These are phyloP conservation scores for Notocelia uddmanniana DNA, from an alignment of 2,888 invertebrate species.

Conservation along the genomic window DNA sequence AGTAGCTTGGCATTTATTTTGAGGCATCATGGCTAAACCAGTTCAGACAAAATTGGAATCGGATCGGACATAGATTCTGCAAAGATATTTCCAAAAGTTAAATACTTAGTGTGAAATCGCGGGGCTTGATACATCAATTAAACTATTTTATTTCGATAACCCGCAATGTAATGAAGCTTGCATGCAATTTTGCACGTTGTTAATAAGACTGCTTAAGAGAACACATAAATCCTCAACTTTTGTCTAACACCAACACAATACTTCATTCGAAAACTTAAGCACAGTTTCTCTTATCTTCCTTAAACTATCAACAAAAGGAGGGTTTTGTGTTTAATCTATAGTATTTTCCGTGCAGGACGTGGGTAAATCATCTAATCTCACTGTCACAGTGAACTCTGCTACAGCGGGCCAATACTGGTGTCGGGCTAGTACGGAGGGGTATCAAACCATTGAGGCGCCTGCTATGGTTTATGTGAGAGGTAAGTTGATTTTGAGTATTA, in stretches of 20 bases:
- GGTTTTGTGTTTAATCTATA: constrained; percentile 19
- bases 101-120: too few species aligned
- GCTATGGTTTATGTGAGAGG: constrained; percentile 92
- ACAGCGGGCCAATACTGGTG: constrained; percentile 96
- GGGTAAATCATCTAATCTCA: constrained; percentile 92
- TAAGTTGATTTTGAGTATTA: constrained; percentile 51
- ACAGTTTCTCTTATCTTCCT: not conserved
- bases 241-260: not conserved
- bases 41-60: too few species aligned
- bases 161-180: too few species aligned
- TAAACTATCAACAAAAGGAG: constrained; percentile 10
- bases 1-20: too few species aligned
- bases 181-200: too few species aligned
- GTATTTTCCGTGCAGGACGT: constrained; percentile 81
- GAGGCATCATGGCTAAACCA: too few species aligned
- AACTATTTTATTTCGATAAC: too few species aligned
- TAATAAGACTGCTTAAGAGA: not conserved
- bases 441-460: constrained; percentile 92
- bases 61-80: too few species aligned
- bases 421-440: constrained; percentile 94
- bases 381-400: constrained; percentile 90
- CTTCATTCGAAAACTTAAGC: not conserved
- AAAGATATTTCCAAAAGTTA: too few species aligned
- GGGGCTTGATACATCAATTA: too few species aligned
- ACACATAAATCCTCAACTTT: not conserved